Conservation (phyloP, 2,888 invertebrate genomes). For the Tetrapedia diversipes region DNA sequence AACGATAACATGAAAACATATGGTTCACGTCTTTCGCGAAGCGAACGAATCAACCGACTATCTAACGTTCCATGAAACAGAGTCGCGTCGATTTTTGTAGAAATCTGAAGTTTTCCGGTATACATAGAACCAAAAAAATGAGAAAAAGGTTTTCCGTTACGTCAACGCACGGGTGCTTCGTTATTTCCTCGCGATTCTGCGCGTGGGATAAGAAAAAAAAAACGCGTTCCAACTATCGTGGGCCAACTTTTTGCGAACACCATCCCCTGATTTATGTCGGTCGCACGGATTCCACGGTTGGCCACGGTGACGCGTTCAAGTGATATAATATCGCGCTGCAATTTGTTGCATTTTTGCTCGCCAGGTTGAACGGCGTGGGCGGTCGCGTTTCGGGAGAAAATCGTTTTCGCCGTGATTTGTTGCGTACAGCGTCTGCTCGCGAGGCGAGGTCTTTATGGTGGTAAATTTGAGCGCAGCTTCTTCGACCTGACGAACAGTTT, state of each 20-base stretch:
- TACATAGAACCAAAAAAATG: no score
- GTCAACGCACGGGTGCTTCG: slow-evolving; percentile 4
- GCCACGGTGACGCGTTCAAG: slow-evolving; percentile 28
- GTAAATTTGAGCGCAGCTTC: no score
- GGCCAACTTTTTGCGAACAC: slow-evolving; percentile 33
- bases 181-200: slow-evolving; percentile 4
- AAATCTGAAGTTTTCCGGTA: no score
- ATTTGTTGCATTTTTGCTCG: slow-evolving; percentile 25
- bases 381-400: no score
- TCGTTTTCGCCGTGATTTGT: no score
- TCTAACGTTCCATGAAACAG: slow-evolving; percentile 16
- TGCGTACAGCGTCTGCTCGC: no score
- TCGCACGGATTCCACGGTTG: slow-evolving; percentile 9
- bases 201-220: slow-evolving; percentile 42
- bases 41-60: no score
- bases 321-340: slow-evolving; percentile 30
- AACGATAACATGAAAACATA: no score
- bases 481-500: no score
- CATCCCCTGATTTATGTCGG: slow-evolving; percentile 47
- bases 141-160: no score
- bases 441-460: no score
- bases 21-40: no score
- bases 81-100: slow-evolving; percentile 7
- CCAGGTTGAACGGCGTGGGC: background rate
- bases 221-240: background rate